Conservation (phyloP, 1,140 invertebrate genomes). For the Whitmania pigra region DNA sequence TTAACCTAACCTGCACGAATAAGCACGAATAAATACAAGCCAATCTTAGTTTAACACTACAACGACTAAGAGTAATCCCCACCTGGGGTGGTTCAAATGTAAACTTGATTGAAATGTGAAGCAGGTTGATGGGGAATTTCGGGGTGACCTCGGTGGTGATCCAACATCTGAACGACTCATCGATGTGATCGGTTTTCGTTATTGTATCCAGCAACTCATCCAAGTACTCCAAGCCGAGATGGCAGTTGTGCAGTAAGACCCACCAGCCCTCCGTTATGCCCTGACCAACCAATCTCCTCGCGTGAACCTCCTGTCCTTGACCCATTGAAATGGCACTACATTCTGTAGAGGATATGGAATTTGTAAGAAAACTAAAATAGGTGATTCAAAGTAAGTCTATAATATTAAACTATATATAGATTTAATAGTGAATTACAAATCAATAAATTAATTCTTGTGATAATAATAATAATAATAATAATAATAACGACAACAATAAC, state of each 20-base stretch:
- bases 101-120: slow-evolving; percentile 50
- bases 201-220: slow-evolving; percentile 23
- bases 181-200: slow-evolving; percentile 56
- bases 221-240: slow-evolving; percentile 67
- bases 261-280: slow-evolving; percentile 48
- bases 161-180: slow-evolving; percentile 79
- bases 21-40: too few species aligned
- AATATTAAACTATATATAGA: not conserved
- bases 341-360: slow-evolving; percentile 53
- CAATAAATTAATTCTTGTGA: too few species aligned
- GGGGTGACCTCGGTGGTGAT: slow-evolving; percentile 85
- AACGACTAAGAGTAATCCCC: not conserved
- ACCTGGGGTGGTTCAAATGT: slow-evolving; percentile 39
- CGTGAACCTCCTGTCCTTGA: slow-evolving; percentile 87
- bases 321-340: slow-evolving; percentile 83
- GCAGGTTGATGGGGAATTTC: slow-evolving; percentile 76
- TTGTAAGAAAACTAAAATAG: not conserved
- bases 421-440: not conserved
- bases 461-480: too few species aligned
- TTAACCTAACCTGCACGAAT: too few species aligned
- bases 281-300: slow-evolving; percentile 69
- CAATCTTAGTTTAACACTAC: not conserved
- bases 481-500: too few species aligned
- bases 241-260: slow-evolving; percentile 77
- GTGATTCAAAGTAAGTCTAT: not conserved